Evolutionary conservation across 2,888 invertebrate species (phyloP).

Genomic region (Apomyelois bistriatella): DNA sequence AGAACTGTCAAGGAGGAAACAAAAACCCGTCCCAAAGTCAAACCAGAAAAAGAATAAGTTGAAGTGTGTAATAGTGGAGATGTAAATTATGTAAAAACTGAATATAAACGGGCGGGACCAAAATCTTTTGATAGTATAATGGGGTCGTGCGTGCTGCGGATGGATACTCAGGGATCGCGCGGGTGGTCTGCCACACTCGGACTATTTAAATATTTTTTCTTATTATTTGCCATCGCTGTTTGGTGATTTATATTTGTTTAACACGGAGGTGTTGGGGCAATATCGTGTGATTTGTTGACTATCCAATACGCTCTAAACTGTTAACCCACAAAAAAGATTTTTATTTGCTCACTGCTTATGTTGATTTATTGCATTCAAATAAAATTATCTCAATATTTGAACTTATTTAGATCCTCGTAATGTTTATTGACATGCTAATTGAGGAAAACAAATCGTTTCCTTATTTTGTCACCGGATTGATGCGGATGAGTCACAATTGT

Average conservation of each 20-base stretch:
- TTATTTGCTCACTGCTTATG: conserved; percentile 2
- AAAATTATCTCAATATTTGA: background rate
- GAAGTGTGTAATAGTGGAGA: conserved; percentile 41
- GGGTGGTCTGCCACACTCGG: conserved; percentile 66
- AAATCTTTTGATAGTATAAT: conserved; percentile 72
- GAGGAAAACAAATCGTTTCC: background rate
- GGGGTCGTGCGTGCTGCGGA: conserved; percentile 59
- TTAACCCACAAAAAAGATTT: conserved; percentile 19
- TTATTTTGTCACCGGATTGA: background rate
- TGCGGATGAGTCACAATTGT: background rate
- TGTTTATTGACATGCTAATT: conserved; percentile 9
- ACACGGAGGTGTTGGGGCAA: conserved; percentile 70
- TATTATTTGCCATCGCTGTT: conserved; percentile 68
- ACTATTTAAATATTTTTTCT: conserved; percentile 70
- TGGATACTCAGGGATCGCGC: conserved; percentile 52
- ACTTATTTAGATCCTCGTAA: background rate
- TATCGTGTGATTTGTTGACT: conserved; percentile 67
- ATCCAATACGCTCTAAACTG: conserved; percentile 35
- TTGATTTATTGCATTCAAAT: conserved; percentile 7
- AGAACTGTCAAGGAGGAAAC: conserved; percentile 31
- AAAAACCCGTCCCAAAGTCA: conserved; percentile 31
- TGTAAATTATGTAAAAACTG: conserved; percentile 71
- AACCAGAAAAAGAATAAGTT: conserved; percentile 34
- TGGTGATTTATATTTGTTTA: conserved; percentile 71
- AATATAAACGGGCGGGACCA: conserved; percentile 53